Percentiles rank a stretch among this genome's conserved stretches.
Conservation (phyloP, 2,113 vertebrate genomes). For the Pipra filicauda region DNA sequence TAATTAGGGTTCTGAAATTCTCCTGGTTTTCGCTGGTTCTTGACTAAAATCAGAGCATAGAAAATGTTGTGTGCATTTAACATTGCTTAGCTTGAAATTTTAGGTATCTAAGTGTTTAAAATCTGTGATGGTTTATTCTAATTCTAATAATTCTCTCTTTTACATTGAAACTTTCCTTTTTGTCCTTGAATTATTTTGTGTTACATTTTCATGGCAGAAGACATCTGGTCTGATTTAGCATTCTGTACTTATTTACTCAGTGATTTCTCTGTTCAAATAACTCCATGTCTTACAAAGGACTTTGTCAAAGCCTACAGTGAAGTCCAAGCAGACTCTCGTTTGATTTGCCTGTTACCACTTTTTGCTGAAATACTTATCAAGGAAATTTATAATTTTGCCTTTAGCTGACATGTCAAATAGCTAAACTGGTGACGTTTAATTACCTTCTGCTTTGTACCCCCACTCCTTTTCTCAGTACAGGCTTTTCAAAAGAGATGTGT, state of each 20-base stretch:
- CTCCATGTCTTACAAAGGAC: not conserved
- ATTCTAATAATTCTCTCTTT: not conserved
- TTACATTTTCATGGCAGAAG: not conserved
- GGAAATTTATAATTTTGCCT: not conserved
- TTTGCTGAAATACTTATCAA: not conserved
- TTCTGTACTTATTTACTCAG: not conserved
- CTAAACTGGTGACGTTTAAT: not conserved
- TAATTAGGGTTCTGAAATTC: not conserved
- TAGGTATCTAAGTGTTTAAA: not conserved
- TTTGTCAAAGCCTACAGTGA: not conserved
- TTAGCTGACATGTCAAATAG: not conserved
- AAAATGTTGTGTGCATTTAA: not conserved
- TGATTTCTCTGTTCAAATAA: not conserved
- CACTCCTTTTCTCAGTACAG: not conserved
- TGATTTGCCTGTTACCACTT: not conserved
- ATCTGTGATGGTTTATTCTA: not conserved
- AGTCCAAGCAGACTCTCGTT: not conserved
- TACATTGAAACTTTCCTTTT: not conserved
- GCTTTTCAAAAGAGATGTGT: not conserved
- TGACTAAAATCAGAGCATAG: not conserved
- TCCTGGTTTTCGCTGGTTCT: not conserved
- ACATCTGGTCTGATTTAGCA: not conserved
- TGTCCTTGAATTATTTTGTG: not conserved
- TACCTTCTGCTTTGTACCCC: not conserved
- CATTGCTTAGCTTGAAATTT: not conserved